Conservation (phyloP, 2,113 vertebrate genomes). For the Ascaphus truei region DNA sequence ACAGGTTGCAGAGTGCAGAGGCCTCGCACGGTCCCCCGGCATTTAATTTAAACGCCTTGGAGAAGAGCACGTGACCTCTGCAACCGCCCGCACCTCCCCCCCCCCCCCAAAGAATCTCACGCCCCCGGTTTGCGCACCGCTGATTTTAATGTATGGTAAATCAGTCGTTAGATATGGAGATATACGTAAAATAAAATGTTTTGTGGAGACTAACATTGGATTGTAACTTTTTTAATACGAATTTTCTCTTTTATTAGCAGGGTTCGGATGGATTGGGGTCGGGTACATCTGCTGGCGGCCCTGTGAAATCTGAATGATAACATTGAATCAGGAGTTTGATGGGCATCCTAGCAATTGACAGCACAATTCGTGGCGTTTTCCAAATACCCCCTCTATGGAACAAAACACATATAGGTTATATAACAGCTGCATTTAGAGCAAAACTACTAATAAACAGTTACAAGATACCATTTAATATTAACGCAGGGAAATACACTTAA, state of each 20-base stretch:
- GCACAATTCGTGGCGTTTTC: background rate
- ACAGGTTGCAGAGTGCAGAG: no score
- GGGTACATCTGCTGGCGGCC: background rate
- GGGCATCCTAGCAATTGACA: background rate
- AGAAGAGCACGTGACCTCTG: background rate
- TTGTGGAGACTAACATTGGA: background rate
- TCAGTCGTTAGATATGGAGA: no score
- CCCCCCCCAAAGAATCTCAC: background rate
- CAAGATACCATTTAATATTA: background rate
- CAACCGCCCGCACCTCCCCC: background rate
- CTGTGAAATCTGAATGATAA: background rate
- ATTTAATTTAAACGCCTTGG: no score
- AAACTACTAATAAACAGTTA: background rate
- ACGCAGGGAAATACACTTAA: background rate
- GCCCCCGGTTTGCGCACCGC: no score
- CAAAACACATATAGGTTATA: slow-evolving; percentile 1
- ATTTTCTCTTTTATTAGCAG: background rate
- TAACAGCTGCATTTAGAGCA: background rate
- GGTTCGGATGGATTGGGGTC: background rate
- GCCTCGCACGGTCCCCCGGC: no score
- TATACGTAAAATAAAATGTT: no score
- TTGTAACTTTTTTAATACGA: background rate
- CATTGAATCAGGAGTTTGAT: background rate
- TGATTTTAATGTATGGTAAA: no score
- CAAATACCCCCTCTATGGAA: background rate